Evolutionary conservation across 2,797 vertebrate genomes (phyloP).

Genomic region (Yasuhikotakia modesta): DNA sequence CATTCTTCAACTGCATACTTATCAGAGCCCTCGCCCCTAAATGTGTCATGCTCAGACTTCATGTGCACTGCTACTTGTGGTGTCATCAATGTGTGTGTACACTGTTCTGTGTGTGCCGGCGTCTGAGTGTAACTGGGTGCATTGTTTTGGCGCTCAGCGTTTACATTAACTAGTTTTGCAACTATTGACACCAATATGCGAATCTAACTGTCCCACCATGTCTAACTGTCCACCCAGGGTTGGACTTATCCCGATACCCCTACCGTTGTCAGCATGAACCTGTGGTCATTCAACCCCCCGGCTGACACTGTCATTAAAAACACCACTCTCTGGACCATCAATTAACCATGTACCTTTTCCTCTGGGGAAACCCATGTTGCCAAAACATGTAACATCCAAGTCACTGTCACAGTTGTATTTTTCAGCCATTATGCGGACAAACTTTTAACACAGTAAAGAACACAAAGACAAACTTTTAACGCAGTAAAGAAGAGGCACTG

Average conservation of each 20-base stretch:
- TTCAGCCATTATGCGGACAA: constrained; percentile 7
- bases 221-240: not conserved
- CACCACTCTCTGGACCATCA: not conserved
- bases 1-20: constrained; percentile 40
- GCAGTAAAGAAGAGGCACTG: too few relatives aligned
- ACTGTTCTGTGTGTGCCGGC: not conserved
- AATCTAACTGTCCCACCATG: constrained; percentile 49
- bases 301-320: not conserved
- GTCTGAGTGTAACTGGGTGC: not conserved
- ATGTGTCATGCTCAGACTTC: constrained; percentile 20
- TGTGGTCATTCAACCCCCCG: not conserved
- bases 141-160: not conserved
- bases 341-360: not conserved
- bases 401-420: not conserved
- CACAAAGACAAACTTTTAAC: too few relatives aligned
- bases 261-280: not conserved
- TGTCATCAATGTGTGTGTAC: constrained; percentile 5
- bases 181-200: constrained; percentile 51
- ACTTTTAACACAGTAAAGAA: not conserved
- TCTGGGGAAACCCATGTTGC: not conserved
- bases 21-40: not conserved
- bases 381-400: not conserved
- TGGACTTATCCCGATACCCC: not conserved
- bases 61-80: constrained; percentile 42
- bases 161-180: constrained; percentile 30